Percentiles rank a stretch among this genome's conserved stretches.
Evolutionary conservation across 2,113 vertebrate species (phyloP).

Genomic region (Sula dactylatra): DNA sequence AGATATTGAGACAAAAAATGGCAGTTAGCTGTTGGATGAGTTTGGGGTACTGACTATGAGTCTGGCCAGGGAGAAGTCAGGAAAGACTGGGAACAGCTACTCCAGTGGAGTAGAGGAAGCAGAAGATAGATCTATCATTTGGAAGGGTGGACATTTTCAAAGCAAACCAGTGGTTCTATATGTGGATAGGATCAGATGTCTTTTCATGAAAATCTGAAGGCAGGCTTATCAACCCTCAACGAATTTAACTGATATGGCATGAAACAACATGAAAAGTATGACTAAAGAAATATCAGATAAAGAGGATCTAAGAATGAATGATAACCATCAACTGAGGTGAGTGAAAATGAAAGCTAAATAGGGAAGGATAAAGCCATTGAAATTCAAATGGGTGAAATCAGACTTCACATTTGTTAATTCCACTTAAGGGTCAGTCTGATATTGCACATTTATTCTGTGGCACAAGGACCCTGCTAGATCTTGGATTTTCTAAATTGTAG

Average conservation of each 20-base stretch:
- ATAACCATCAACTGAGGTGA: not conserved
- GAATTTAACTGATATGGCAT: not conserved
- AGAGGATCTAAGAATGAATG: conserved; percentile 1
- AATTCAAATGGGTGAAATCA: not conserved
- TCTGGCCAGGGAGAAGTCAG: not conserved
- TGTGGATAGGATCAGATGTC: not conserved
- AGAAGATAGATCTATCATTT: not conserved
- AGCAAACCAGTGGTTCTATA: not conserved
- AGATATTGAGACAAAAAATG: not conserved
- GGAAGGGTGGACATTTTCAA: not conserved
- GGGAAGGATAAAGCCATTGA: not conserved
- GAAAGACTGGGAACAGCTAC: not conserved
- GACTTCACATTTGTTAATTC: not conserved
- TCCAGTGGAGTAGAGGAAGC: not conserved
- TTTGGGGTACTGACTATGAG: not conserved
- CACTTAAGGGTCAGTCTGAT: not conserved
- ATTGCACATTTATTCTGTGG: not conserved
- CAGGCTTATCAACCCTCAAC: not conserved
- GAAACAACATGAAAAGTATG: not conserved
- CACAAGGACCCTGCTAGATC: not conserved
- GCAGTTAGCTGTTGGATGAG: not conserved
- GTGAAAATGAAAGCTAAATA: conserved; percentile 35
- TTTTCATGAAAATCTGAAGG: not conserved
- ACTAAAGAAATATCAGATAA: not conserved
- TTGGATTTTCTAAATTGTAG: not conserved